A percentile compares a stretch with the other conserved stretches of the same genome.
These are phyloP conservation scores for Terrapene triunguis DNA, from an alignment of 2,113 vertebrate genomes.

Conservation along the genomic window DNA sequence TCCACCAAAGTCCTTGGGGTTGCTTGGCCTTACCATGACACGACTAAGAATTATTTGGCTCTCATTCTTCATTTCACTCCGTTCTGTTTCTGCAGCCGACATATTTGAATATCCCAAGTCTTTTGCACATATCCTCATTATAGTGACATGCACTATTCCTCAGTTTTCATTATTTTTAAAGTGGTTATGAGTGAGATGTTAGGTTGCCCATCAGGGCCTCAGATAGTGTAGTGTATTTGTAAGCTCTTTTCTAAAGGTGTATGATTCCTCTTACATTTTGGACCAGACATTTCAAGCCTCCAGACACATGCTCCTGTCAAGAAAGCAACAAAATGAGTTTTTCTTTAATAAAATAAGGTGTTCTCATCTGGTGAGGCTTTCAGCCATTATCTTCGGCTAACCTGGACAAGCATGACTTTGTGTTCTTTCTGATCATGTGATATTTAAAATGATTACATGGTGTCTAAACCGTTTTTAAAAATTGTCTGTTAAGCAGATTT, in stretches of 20 bases:
- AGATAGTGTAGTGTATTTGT: background rate
- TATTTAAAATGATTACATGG: background rate
- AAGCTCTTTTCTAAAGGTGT: background rate
- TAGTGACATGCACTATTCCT: background rate
- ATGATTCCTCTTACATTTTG: background rate
- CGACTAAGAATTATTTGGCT: background rate
- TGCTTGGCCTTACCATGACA: background rate
- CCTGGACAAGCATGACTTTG: background rate
- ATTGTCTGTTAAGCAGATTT: background rate
- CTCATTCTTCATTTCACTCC: background rate
- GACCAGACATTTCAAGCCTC: background rate
- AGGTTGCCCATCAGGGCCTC: background rate
- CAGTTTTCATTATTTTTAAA: background rate
- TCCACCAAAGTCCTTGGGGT: background rate
- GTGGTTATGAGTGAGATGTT: background rate
- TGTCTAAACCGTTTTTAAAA: background rate
- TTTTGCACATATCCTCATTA: background rate
- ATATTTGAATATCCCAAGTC: background rate
- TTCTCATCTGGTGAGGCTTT: background rate
- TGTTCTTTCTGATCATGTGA: background rate
- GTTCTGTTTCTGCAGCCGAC: background rate
- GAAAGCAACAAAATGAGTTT: background rate
- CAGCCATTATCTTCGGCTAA: background rate
- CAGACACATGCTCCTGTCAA: background rate
- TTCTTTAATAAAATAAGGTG: background rate